Percentiles rank a stretch among this genome's conserved stretches.
These are phyloP conservation scores for Phyllopteryx taeniolatus DNA, from an alignment of 2,113 vertebrate genomes.

Conservation along the genomic window DNA sequence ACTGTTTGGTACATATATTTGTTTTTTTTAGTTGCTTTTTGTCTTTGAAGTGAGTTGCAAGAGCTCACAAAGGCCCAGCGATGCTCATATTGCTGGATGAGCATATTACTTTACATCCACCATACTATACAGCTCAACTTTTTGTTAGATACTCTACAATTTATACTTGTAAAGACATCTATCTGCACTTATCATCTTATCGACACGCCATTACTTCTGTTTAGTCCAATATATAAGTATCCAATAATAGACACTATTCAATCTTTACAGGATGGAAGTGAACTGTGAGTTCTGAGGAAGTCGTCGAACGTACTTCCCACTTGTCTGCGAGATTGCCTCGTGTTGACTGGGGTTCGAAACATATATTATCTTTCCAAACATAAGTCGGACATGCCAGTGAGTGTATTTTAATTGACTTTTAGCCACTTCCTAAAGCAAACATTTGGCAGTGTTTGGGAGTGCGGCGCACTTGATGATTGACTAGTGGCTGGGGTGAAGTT, in stretches of 20 bases:
- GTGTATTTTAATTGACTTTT: constrained; percentile 91
- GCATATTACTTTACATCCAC: neutral
- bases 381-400: constrained; percentile 73
- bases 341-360: constrained; percentile 60
- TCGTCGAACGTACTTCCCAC: constrained; percentile 39
- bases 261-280: neutral
- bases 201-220: no score
- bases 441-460: constrained; percentile 80
- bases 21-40: neutral
- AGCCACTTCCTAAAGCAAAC: constrained; percentile 85
- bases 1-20: no score
- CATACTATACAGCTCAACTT: no score
- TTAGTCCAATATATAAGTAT: no score
- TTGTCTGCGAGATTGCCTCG: constrained; percentile 16
- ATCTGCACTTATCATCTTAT: no score
- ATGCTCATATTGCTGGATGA: neutral
- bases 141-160: no score
- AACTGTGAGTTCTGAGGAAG: constrained; percentile 43
- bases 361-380: constrained; percentile 82
- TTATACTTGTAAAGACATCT: no score
- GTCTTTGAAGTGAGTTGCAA: neutral
- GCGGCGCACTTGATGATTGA: constrained; percentile 80
- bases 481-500: constrained; percentile 75
- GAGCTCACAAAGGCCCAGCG: neutral
- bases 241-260: neutral